Evolutionary conservation across 2,113 vertebrate genomes (phyloP), one percentile per base, ranked within the genome.

Genomic region (Himantopus leucocephalus): DNA sequence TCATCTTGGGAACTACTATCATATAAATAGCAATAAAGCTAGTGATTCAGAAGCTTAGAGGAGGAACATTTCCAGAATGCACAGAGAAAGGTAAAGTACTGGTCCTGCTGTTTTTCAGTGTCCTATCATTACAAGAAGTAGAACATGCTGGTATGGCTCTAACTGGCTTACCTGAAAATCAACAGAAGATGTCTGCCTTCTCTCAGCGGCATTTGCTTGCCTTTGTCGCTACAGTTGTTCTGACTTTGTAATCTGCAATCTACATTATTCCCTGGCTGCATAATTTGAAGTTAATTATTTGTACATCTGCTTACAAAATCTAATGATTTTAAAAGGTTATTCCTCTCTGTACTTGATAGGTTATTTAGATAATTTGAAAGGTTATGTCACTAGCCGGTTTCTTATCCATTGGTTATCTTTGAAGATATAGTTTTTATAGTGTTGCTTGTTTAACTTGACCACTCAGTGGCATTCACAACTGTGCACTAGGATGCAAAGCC

Each of bases 251-350:
- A 88, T 92, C 85, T 67, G n/a, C 30, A 82, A 75, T 85, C 63
- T 76, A 73, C 73, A 39, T 84, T 85, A 95, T 88, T 91, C 34
- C 55, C 74, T 85, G n/a, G 37, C 19, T 90, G 43, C 82, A 87
- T 94, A 95, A 94, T 93, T 97, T 97, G 78, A 94, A 92, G 85
- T 70, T 92, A 94, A 94, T 94, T 95, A 95, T 91, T 95, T 95
- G 85, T 96, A 75, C 34, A 37, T 80, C n/a, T 88, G 64, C 37
- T 94, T 96, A 78, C 29, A 88, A 84, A 96, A 96, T 89, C n/a
- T 91, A 94, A 83, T 59, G 27, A 72, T 88, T 96, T 97, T 55
- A 70, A 85, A 97, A 91, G 14, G 56, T 92, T 94, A 81, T 55
- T 96, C 21, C 14, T 86, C 62, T 75, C 62, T 68, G 45, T 71